These are phyloP conservation scores for Coregonus ussuriensis DNA, from an alignment of 2,797 vertebrate species.

Conservation along the genomic window DNA sequence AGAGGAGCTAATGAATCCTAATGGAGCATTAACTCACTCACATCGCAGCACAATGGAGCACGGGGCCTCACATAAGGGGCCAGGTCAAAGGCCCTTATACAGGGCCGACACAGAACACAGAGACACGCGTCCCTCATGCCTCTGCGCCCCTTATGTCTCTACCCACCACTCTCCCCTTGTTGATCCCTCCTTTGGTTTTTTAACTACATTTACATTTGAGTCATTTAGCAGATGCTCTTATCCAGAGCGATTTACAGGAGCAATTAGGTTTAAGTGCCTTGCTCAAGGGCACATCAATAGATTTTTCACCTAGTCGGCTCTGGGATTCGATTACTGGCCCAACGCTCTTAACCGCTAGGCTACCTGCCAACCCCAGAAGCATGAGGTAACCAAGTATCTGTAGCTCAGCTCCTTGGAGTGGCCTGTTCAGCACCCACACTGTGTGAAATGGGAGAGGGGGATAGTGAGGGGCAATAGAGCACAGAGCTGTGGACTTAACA, in stretches of 20 bases:
- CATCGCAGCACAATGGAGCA: not conserved
- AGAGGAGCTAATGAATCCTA: constrained; percentile 1
- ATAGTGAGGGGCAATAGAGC: not conserved
- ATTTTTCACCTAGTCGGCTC: too few relatives aligned
- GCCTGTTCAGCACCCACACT: not conserved
- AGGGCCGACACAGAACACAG: not conserved
- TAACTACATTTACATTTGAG: too few relatives aligned
- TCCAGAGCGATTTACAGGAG: too few relatives aligned
- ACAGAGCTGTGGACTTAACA: not conserved
- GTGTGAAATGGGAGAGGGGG: not conserved
- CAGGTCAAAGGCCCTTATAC: not conserved
- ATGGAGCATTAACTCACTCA: not conserved
- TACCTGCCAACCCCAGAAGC: too few relatives aligned
- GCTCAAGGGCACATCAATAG: too few relatives aligned
- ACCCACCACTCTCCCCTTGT: not conserved
- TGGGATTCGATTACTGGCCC: too few relatives aligned
- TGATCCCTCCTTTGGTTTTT: not conserved
- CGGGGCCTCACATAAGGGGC: not conserved
- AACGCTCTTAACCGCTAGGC: too few relatives aligned
- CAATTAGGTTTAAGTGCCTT: too few relatives aligned
- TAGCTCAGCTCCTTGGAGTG: too few relatives aligned
- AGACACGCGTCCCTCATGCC: not conserved
- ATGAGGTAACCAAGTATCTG: too few relatives aligned
- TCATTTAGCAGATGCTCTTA: too few relatives aligned
- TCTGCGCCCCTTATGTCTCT: not conserved